Evolutionary conservation across 2,888 invertebrate species (phyloP).

Genomic region (Plagodis dolabraria): DNA sequence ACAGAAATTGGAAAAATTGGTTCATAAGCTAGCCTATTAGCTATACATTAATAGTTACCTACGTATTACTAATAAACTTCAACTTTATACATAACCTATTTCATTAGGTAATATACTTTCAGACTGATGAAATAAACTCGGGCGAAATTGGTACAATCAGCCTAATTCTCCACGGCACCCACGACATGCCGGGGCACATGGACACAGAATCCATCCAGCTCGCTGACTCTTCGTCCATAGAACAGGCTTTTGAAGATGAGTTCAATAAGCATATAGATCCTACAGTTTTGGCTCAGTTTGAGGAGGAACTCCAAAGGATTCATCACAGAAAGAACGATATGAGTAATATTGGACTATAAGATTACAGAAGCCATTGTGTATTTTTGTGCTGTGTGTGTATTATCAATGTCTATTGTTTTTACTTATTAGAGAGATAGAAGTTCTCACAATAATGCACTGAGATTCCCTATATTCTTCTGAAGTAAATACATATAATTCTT

Average conservation of each 20-base stretch:
- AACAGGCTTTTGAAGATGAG: slow-evolving; percentile 11
- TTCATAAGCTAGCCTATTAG: too few relatives aligned
- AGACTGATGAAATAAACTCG: slow-evolving; percentile 74
- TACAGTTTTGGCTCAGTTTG: slow-evolving; percentile 57
- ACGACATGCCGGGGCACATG: slow-evolving; percentile 86
- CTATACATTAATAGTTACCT: too few relatives aligned
- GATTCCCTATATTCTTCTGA: too few relatives aligned
- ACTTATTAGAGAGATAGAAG: too few relatives aligned
- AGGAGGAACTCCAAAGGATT: slow-evolving; percentile 66
- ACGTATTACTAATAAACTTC: too few relatives aligned
- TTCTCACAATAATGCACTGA: too few relatives aligned
- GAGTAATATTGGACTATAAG: slow-evolving; percentile 29
- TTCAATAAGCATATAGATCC: slow-evolving; percentile 46
- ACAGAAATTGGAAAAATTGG: too few relatives aligned
- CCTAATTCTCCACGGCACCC: slow-evolving; percentile 90
- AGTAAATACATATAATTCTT: too few relatives aligned
- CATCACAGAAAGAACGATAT: slow-evolving; percentile 59
- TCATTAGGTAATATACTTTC: slow-evolving; percentile 13
- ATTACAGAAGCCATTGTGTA: background rate
- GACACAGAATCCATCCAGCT: slow-evolving; percentile 26
- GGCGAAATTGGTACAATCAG: slow-evolving; percentile 85
- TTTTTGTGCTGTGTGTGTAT: too few relatives aligned
- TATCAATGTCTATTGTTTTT: too few relatives aligned
- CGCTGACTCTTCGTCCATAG: slow-evolving; percentile 75
- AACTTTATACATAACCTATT: too few relatives aligned